These are phyloP conservation scores for Haliclona indistincta DNA, from an alignment of 37 sponge, comb jelly and placozoan genomes.

Conservation along the genomic window DNA sequence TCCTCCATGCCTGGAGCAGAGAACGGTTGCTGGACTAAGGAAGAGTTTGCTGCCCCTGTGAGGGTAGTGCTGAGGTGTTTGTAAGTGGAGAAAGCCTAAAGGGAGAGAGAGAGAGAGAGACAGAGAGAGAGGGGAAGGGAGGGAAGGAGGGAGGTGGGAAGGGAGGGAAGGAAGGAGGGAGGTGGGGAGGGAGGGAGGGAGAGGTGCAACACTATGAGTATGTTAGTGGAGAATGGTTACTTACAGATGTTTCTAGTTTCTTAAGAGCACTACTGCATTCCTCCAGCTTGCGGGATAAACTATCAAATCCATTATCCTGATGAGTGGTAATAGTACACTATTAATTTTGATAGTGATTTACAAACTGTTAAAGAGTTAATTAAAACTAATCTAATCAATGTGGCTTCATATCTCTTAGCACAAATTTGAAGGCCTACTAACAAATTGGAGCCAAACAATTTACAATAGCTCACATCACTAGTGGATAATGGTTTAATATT, in stretches of 20 bases:
- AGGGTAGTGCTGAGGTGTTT: background rate
- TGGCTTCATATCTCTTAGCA: too few species aligned
- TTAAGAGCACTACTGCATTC: constrained; percentile 41
- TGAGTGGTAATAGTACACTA: too few species aligned
- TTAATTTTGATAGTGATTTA: too few species aligned
- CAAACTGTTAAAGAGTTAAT: too few species aligned
- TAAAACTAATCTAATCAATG: too few species aligned
- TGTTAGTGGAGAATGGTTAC: background rate
- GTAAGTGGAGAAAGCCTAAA: constrained; percentile 8
- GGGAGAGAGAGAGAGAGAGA: background rate
- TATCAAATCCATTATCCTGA: constrained; percentile 42
- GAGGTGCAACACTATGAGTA: background rate
- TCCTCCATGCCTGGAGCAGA: background rate
- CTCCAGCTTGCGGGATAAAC: constrained; percentile 38
- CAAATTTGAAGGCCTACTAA: too few species aligned
- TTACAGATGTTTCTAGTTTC: constrained; percentile 64
- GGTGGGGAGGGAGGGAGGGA: background rate
- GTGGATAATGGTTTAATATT: too few species aligned
- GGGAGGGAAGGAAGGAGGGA: too few species aligned
- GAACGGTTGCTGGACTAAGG: background rate
- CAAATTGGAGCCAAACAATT: too few species aligned
- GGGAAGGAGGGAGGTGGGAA: background rate
- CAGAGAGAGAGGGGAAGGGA: background rate
- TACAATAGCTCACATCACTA: too few species aligned
- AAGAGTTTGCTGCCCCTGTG: background rate